phyloP scores from a whole-genome alignment of 2,888 invertebrate genomes.

The Chrysolina americana region DNA sequence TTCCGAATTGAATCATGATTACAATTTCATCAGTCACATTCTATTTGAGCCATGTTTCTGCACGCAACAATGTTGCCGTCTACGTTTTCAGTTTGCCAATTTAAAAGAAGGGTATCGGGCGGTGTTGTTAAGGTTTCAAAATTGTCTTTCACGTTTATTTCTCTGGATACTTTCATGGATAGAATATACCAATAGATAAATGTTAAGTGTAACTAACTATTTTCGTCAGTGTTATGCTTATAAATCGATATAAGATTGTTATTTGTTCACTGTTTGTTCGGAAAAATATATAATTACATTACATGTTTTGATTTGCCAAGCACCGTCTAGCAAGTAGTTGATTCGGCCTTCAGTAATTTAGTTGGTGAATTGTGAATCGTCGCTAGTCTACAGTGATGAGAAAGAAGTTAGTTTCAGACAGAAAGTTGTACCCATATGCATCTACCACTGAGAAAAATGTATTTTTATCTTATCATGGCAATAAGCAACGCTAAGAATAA shows the following conservation, averaged over 20 bases:
- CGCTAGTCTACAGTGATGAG: slow-evolving; percentile 28
- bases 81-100: slow-evolving; percentile 2
- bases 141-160: slow-evolving; percentile 8
- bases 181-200: slow-evolving; percentile 19
- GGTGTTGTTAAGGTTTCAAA: slow-evolving; percentile 28
- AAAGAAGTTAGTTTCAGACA: background rate
- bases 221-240: slow-evolving; percentile 27
- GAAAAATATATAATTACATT: slow-evolving; percentile 26
- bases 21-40: background rate
- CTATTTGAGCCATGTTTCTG: background rate
- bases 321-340: slow-evolving; percentile 66
- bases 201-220: slow-evolving; percentile 18
- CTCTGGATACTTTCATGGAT: slow-evolving; percentile 5
- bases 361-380: slow-evolving; percentile 27
- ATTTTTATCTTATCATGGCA: no score
- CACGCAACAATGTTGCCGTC: background rate
- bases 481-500: no score
- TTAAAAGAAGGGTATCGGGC: slow-evolving; percentile 13
- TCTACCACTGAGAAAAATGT: no score
- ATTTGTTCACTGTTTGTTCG: slow-evolving; percentile 42
- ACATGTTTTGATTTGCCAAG: slow-evolving; percentile 42
- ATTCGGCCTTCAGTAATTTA: slow-evolving; percentile 61
- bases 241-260: slow-evolving; percentile 39
- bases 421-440: background rate
- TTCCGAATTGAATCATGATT: background rate